Conservation (phyloP, 1,140 invertebrate species). For the Pollicipes pollicipes region DNA sequence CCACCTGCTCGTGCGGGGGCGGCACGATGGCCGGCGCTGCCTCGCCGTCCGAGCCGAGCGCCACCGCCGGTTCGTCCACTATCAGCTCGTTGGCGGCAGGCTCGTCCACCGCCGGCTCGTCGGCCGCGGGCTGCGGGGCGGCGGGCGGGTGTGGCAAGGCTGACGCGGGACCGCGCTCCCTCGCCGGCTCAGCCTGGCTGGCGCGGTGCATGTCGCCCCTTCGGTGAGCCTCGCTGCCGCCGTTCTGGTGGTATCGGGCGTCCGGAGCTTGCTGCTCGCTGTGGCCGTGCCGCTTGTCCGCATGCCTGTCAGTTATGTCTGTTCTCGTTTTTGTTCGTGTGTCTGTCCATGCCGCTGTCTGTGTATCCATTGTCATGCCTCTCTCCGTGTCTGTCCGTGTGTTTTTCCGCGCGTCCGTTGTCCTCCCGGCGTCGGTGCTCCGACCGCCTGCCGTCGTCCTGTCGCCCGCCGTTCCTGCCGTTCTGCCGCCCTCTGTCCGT, state of each 20-base stretch:
- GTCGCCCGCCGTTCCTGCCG: background rate
- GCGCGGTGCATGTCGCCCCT: too few species aligned
- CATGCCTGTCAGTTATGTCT: background rate
- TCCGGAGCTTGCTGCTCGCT: too few species aligned
- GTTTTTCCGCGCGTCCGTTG: background rate
- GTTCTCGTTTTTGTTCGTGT: background rate
- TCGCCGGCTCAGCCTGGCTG: too few species aligned
- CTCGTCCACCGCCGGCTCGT: too few species aligned
- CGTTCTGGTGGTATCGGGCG: too few species aligned
- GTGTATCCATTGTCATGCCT: background rate
- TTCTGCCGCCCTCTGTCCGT: background rate
- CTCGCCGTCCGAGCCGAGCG: background rate
- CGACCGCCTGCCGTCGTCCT: background rate
- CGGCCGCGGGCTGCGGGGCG: too few species aligned
- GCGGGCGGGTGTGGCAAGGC: too few species aligned
- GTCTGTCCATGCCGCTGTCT: background rate
- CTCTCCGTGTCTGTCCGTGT: background rate
- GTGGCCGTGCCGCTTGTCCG: background rate
- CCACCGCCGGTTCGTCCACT: background rate
- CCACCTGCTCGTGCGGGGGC: slow-evolving; percentile 13
- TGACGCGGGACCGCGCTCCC: too few species aligned
- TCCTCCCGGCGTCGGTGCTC: background rate
- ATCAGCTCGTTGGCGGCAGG: background rate
- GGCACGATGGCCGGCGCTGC: background rate
- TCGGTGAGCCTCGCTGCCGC: too few species aligned